Conservation (phyloP, 2,113 vertebrate species). For the Onychostruthus taczanowskii region DNA sequence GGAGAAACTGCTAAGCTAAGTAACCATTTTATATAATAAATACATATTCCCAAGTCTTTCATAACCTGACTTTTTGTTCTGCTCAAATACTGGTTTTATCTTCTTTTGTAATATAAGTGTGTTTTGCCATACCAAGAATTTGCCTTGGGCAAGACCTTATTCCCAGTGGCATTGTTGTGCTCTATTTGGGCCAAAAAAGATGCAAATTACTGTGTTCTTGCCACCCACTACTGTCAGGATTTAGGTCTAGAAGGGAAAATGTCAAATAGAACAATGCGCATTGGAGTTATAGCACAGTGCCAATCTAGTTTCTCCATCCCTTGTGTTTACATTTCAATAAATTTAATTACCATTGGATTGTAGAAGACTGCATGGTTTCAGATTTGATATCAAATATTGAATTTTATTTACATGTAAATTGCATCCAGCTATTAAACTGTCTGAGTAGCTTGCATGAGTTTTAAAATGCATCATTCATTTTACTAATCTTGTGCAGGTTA, state of each 20-base stretch:
- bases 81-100: not conserved
- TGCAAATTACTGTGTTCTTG: not conserved
- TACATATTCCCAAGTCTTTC: not conserved
- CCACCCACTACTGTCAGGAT: not conserved
- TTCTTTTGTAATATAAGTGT: not conserved
- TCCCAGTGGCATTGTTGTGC: not conserved
- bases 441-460: not conserved
- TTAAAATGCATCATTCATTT: not conserved
- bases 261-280: rapidly evolving
- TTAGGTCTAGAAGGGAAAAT: not conserved
- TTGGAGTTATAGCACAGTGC: not conserved
- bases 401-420: not conserved
- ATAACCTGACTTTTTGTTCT: not conserved
- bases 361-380: not conserved
- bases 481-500: not conserved
- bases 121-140: not conserved
- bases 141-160: not conserved
- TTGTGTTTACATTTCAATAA: not conserved
- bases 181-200: not conserved
- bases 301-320: not conserved
- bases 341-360: not conserved
- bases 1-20: not conserved
- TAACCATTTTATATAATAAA: not conserved
- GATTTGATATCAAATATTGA: not conserved
- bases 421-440: not conserved